phyloP scores from a whole-genome alignment of 2,888 invertebrate genomes.

The Brachylomia viminalis region DNA sequence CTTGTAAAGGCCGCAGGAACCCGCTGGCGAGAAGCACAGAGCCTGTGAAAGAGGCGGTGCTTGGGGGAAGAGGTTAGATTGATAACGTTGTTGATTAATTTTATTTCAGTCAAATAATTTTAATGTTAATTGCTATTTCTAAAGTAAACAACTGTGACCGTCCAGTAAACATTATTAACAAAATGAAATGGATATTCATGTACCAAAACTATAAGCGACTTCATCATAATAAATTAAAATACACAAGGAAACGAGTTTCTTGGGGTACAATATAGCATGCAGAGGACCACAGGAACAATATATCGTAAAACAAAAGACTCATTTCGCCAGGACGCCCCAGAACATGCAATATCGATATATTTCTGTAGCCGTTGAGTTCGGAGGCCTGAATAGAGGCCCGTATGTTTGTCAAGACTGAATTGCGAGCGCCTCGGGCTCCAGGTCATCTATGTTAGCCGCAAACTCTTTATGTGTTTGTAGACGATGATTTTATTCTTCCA shows the following conservation, averaged over 20 bases:
- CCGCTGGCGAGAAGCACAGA: too few relatives aligned
- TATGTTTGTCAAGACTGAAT: conserved; percentile 79
- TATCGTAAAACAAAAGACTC: conserved; percentile 78
- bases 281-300: conserved; percentile 73
- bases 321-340: conserved; percentile 75
- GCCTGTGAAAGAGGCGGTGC: too few relatives aligned
- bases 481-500: conserved; percentile 54
- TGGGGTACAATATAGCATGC: conserved; percentile 66
- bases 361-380: conserved; percentile 67
- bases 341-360: conserved; percentile 78
- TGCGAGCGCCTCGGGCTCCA: conserved; percentile 76
- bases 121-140: not conserved
- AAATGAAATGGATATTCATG: not conserved
- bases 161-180: conserved; percentile 14
- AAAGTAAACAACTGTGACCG: not conserved
- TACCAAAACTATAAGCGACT: conserved; percentile 9
- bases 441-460: conserved; percentile 70
- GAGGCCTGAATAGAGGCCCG: conserved; percentile 66
- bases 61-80: not conserved
- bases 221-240: conserved; percentile 65
- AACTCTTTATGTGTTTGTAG: conserved; percentile 59
- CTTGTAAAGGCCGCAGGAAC: too few relatives aligned
- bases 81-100: not conserved
- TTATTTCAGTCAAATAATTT: not conserved
- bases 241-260: conserved; percentile 63